Percentiles rank a stretch among this genome's conserved stretches.
These are phyloP conservation scores for Scaptomyza polygonia DNA, from an alignment of 2,888 invertebrate genomes.

Conservation along the genomic window DNA sequence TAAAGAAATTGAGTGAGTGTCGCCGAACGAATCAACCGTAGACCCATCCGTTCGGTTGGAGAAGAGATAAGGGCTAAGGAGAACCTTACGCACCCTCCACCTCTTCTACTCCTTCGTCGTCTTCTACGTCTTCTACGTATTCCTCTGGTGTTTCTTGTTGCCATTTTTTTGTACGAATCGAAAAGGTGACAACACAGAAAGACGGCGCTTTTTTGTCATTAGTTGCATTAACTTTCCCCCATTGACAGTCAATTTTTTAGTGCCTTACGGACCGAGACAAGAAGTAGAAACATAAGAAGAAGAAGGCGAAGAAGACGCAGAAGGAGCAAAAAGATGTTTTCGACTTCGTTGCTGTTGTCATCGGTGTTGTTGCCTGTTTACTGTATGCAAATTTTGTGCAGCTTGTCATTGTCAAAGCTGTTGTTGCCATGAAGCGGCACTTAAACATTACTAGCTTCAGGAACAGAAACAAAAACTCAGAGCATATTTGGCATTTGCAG, in stretches of 20 bases:
- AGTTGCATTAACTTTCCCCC: slow-evolving; percentile 74
- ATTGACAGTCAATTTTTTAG: slow-evolving; percentile 72
- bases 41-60: slow-evolving; percentile 8
- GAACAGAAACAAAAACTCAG: background rate
- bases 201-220: slow-evolving; percentile 68
- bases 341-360: slow-evolving; percentile 12
- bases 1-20: slow-evolving; percentile 77
- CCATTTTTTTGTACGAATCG: background rate
- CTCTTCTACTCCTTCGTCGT: no score
- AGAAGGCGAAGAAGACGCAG: background rate
- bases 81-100: slow-evolving; percentile 9
- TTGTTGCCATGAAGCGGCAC: slow-evolving; percentile 33
- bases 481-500: slow-evolving; percentile 23
- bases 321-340: background rate
- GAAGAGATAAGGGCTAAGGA: rapidly evolving
- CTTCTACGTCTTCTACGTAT: background rate
- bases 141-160: no score
- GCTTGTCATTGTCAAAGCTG: slow-evolving; percentile 62
- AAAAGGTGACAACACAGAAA: slow-evolving; percentile 46
- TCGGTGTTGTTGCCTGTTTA: slow-evolving; percentile 48
- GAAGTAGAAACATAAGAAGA: background rate
- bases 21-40: slow-evolving; percentile 74
- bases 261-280: slow-evolving; percentile 14
- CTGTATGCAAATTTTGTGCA: slow-evolving; percentile 60
- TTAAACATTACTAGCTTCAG: slow-evolving; percentile 9